phyloP scores from a whole-genome alignment of 2,888 invertebrate genomes.

The Limenitis camilla region DNA sequence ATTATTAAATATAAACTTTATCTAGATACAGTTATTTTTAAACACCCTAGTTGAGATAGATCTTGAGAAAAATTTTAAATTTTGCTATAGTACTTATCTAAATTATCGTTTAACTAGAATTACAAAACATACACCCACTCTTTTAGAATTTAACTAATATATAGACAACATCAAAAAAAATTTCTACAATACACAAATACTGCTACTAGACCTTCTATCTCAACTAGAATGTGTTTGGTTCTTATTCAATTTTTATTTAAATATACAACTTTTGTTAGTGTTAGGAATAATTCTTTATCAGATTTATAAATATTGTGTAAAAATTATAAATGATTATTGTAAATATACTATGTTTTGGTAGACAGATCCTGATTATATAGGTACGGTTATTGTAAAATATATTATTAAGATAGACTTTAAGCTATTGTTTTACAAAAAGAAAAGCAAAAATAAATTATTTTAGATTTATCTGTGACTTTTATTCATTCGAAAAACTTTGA shows the following conservation, averaged over 20 bases:
- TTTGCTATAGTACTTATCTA: no score
- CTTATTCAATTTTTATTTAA: background rate
- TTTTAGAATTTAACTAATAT: no score
- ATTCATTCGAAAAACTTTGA: background rate
- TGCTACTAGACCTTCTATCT: no score
- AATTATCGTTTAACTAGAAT: no score
- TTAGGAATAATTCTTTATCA: background rate
- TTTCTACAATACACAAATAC: no score
- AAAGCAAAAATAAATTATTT: slow-evolving; percentile 71
- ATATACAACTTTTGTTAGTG: background rate
- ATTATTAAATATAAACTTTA: no score
- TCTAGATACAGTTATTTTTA: no score
- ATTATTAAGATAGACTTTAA: slow-evolving; percentile 47
- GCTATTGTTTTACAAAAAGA: slow-evolving; percentile 70
- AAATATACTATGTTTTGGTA: slow-evolving; percentile 47
- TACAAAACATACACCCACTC: no score
- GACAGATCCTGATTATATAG: slow-evolving; percentile 50
- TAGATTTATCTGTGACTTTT: slow-evolving; percentile 45
- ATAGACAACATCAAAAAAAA: no score
- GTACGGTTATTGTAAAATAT: slow-evolving; percentile 59
- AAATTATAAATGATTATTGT: slow-evolving; percentile 32
- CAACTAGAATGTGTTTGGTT: no score
- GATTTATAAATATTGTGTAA: slow-evolving; percentile 19
- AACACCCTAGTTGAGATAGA: no score
- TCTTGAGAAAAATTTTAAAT: no score